phyloP scores from a whole-genome alignment of 2,888 invertebrate genomes.

The Pyrgus malvae region DNA sequence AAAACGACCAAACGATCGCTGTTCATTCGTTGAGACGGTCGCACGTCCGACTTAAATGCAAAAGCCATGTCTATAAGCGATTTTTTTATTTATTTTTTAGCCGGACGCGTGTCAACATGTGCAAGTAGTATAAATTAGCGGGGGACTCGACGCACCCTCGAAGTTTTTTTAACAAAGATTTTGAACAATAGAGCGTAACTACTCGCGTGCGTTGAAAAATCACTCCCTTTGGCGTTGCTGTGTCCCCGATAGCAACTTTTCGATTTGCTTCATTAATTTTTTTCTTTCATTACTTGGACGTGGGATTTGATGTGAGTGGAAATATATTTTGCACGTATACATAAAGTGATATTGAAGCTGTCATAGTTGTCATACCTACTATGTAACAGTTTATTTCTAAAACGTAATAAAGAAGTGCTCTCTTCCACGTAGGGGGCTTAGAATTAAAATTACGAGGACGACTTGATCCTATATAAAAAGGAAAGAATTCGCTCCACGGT shows the following conservation, averaged over 20 bases:
- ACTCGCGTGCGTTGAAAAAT: constrained; percentile 72
- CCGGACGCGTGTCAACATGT: constrained; percentile 78
- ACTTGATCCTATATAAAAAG: too few relatives aligned
- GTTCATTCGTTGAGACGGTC: constrained; percentile 42
- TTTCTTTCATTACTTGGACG: not conserved
- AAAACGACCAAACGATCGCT: constrained; percentile 54
- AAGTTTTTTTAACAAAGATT: constrained; percentile 72
- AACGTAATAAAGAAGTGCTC: too few relatives aligned
- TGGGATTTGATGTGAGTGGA: too few relatives aligned
- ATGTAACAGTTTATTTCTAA: too few relatives aligned
- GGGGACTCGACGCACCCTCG: constrained; percentile 72
- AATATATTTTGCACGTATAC: too few relatives aligned
- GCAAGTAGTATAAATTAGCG: constrained; percentile 78
- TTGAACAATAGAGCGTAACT: constrained; percentile 77
- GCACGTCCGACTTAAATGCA: constrained; percentile 65
- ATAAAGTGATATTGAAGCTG: too few relatives aligned
- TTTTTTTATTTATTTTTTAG: constrained; percentile 70
- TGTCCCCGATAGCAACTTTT: constrained; percentile 34
- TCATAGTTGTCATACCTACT: too few relatives aligned
- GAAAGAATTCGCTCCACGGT: too few relatives aligned
- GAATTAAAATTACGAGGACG: too few relatives aligned
- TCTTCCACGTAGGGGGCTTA: too few relatives aligned
- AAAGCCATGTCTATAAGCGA: constrained; percentile 67
- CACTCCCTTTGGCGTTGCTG: constrained; percentile 61
- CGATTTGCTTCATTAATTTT: constrained; percentile 40